Percentiles rank a stretch among this genome's conserved stretches.
These are phyloP conservation scores for Pyrocephalus nanus DNA, from an alignment of 2,797 vertebrate genomes.

Conservation along the genomic window DNA sequence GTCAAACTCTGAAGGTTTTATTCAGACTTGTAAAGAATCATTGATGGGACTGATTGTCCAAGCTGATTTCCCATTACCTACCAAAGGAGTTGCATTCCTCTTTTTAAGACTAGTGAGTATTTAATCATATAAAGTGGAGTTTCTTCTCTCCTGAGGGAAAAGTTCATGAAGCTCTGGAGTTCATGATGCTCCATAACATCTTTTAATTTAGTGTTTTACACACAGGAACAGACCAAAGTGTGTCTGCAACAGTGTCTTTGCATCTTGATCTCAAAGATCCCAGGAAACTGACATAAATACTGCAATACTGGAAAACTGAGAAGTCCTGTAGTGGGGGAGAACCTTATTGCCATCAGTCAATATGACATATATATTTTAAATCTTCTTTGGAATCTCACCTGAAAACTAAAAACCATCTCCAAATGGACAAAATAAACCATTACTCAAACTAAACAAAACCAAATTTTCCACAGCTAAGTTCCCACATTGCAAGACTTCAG, in stretches of 20 bases:
- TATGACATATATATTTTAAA: background rate
- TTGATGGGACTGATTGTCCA: background rate
- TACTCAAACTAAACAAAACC: too few relatives aligned
- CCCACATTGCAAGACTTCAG: background rate
- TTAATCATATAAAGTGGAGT: background rate
- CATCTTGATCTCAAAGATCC: background rate
- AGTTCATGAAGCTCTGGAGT: background rate
- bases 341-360: background rate
- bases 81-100: background rate
- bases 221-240: background rate
- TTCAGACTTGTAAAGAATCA: background rate
- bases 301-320: background rate
- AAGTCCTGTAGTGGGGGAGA: rapidly evolving
- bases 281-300: background rate
- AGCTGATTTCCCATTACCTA: background rate
- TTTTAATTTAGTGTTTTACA: background rate
- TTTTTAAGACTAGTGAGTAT: background rate
- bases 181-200: background rate
- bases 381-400: background rate
- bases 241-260: background rate
- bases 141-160: background rate
- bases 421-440: background rate
- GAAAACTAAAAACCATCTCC: background rate
- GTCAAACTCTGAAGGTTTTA: background rate
- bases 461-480: background rate